Evolutionary conservation across 2,888 invertebrate species (phyloP), one percentile per base, ranked within the genome.

Genomic region (Nomada fabriciana): DNA sequence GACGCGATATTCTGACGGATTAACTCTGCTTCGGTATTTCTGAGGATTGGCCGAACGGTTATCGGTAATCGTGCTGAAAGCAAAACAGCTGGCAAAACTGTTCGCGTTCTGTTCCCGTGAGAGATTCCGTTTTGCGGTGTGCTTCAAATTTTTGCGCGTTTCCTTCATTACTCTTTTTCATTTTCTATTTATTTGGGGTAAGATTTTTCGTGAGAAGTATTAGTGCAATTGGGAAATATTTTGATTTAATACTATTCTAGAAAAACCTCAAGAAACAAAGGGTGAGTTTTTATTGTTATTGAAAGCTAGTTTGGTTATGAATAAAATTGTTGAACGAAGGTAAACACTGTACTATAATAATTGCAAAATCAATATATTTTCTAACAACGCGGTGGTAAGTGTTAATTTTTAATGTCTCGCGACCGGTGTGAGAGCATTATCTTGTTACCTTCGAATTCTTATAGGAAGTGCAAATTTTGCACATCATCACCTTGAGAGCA

Each of bases 401-500:
- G 36, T 47, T 47, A 2, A 47, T 47, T 15, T 47, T 47, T 36
- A 9, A 36, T 36, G 36, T 7, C 36, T 23, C 15, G 42, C 5
- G 5, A 4, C 18, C 18, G 29, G 23, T 13, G 25, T 15, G 42
- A 55, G 20, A 36, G 23, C 11, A 23, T 55, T 43, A 53, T 15
- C 42, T 36, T 15, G 73, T 61, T 53, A 57, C 64, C 75, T 75
- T 71, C 53, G 20, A 23, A 60, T 70, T 57, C 55, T 59, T 47
- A 52, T 63, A 71, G 76, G 63, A 73, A 77, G 74, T 55, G 69
- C n/a, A 67, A 65, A 77, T 77, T 77, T 77, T 73, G 73, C 73
- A 59, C 68, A 61, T 81, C 70, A 74, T 77, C 67, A 63, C 82
- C 83, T 83, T 81, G 83, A 81, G 59, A 57, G 63, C 74, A 77